Conservation (phyloP, 2,113 vertebrate genomes). For the Tetrao urogallus region DNA sequence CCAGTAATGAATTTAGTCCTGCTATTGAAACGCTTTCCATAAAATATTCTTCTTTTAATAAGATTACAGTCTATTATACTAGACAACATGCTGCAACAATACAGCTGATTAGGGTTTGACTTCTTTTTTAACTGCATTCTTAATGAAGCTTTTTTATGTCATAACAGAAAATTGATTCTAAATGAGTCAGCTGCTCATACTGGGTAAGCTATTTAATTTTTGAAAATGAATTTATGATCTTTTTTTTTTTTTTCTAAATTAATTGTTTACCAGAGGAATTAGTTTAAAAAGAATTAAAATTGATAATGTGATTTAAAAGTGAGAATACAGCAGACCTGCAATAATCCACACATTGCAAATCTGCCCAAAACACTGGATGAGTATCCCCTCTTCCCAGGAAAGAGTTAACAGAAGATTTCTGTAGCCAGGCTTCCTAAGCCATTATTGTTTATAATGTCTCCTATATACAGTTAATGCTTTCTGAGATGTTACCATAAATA, state of each 20-base stretch:
- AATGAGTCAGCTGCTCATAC: not conserved
- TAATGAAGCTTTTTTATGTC: conserved; percentile 7
- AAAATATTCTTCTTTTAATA: not conserved
- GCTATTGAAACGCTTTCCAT: not conserved
- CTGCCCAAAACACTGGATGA: not conserved
- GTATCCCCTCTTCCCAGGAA: not conserved
- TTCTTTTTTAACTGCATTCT: not conserved
- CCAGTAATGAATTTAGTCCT: not conserved
- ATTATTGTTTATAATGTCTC: not conserved
- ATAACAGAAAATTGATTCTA: not conserved
- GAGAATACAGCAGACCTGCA: not conserved
- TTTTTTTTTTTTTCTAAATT: not conserved
- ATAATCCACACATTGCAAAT: not conserved
- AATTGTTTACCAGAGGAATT: not conserved
- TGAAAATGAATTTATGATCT: not conserved
- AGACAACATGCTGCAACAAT: not conserved
- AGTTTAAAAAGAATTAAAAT: not conserved
- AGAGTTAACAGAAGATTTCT: not conserved
- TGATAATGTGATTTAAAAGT: not conserved
- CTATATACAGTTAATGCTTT: not conserved
- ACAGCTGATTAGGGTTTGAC: not conserved
- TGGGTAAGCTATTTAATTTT: not conserved
- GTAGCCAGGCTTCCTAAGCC: not conserved
- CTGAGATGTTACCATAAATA: not conserved
- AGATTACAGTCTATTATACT: not conserved